A percentile compares a stretch with the other conserved stretches of the same genome.
Evolutionary conservation across 1,140 invertebrate genomes (phyloP).

Genomic region (Holotrichia oblita): DNA sequence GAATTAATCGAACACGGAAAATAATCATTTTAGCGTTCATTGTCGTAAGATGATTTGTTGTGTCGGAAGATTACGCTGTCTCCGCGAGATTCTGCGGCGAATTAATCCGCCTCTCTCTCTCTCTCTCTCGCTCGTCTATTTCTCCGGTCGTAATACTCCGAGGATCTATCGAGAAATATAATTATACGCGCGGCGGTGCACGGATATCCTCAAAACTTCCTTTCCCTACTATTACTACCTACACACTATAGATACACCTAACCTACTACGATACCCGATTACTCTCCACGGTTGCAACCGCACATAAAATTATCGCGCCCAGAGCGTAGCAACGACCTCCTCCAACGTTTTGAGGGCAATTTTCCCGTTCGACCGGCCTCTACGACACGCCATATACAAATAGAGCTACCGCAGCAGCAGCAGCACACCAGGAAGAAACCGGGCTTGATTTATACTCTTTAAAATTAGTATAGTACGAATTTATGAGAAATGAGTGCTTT

Average conservation of each 20-base stretch:
- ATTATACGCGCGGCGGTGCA: not conserved
- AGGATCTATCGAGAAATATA: slow-evolving; percentile 32
- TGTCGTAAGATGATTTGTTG: slow-evolving; percentile 29
- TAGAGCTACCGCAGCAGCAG: not conserved
- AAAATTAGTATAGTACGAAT: slow-evolving; percentile 23
- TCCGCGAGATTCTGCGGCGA: slow-evolving; percentile 7
- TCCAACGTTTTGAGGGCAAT: slow-evolving; percentile 5
- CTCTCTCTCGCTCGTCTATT: too few relatives aligned
- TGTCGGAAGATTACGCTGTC: slow-evolving; percentile 15
- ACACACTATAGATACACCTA: too few relatives aligned
- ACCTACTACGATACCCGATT: too few relatives aligned
- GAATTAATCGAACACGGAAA: slow-evolving; percentile 26
- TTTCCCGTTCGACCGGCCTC: not conserved
- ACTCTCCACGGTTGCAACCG: not conserved
- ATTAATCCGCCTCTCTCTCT: too few relatives aligned
- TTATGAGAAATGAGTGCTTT: slow-evolving; percentile 35
- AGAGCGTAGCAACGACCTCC: not conserved
- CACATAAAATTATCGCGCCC: slow-evolving; percentile 2
- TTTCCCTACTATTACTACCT: not conserved
- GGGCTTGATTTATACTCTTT: slow-evolving; percentile 15
- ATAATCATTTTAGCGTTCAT: slow-evolving; percentile 30
- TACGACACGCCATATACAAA: not conserved
- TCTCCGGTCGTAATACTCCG: not conserved
- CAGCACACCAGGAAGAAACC: slow-evolving; percentile 8
- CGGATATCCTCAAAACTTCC: slow-evolving; percentile 17